These are phyloP conservation scores for Drosophila neoperkinsi DNA, from an alignment of 2,888 invertebrate genomes.

Conservation along the genomic window DNA sequence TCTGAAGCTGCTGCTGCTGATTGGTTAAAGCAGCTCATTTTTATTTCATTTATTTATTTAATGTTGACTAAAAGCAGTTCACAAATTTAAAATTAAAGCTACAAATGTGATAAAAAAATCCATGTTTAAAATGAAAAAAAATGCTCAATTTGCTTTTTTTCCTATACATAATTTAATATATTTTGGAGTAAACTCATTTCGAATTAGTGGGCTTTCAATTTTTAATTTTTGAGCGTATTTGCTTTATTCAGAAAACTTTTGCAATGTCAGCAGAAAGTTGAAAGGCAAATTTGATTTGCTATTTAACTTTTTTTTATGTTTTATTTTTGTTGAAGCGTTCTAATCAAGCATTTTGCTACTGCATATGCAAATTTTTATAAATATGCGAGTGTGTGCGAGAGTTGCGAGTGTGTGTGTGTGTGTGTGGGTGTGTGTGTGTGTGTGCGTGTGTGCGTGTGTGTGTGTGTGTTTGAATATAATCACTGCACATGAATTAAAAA, in stretches of 20 bases:
- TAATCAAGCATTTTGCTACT: conserved; percentile 66
- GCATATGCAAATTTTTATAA: conserved; percentile 34
- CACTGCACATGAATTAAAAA: conserved; percentile 80
- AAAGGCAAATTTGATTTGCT: conserved; percentile 46
- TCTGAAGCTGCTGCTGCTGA: conserved; percentile 14
- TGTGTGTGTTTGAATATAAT: conserved; percentile 55
- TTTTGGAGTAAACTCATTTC: conserved; percentile 8
- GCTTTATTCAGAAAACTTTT: conserved; percentile 60
- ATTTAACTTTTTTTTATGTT: conserved; percentile 38
- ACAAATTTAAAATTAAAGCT: not conserved
- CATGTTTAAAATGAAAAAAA: conserved; percentile 8
- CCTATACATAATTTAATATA: not conserved
- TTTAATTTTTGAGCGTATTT: not conserved
- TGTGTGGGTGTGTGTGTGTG: conserved; percentile 4
- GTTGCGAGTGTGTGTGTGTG: conserved; percentile 9
- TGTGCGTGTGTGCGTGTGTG: conserved; percentile 3
- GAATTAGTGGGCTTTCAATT: not conserved
- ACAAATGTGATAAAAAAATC: not conserved
- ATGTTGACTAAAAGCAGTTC: not conserved
- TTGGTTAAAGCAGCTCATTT: conserved; percentile 18
- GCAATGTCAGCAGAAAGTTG: conserved; percentile 38
- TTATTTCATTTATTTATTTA: not conserved
- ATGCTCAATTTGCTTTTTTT: conserved; percentile 22
- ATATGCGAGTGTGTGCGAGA: not conserved
- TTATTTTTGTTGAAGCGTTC: conserved; percentile 44